phyloP scores from a whole-genome alignment of 2,888 invertebrate species.

The Salticus scenicus region DNA sequence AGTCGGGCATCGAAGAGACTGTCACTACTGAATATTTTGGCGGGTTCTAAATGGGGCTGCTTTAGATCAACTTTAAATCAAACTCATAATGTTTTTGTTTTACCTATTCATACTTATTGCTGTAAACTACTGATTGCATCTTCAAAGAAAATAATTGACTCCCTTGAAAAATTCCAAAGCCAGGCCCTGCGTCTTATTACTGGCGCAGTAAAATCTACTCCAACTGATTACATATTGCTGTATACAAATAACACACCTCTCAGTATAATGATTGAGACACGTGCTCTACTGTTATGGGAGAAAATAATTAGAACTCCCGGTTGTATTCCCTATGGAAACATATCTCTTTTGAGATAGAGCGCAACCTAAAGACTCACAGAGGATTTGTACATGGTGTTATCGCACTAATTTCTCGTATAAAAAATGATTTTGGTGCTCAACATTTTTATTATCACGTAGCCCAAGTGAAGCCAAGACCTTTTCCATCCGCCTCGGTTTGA shows the following conservation, averaged over 20 bases:
- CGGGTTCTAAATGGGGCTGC: constrained; percentile 3
- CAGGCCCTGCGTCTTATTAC: background rate
- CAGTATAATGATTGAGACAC: background rate
- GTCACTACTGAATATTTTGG: background rate
- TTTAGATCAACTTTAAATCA: constrained; percentile 2
- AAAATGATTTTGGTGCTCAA: background rate
- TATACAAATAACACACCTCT: background rate
- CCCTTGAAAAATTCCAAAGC: constrained; percentile 4
- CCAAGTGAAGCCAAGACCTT: background rate
- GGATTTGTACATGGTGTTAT: background rate
- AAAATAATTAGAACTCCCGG: background rate
- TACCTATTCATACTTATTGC: constrained; percentile 1
- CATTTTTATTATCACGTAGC: background rate
- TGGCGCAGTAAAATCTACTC: background rate
- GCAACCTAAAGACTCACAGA: background rate
- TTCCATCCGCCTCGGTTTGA: background rate
- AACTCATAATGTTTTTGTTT: background rate
- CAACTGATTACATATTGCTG: background rate
- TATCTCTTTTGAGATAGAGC: background rate
- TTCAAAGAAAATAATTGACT: background rate
- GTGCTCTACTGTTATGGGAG: background rate
- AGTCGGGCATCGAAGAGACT: background rate
- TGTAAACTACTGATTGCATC: constrained; percentile 11
- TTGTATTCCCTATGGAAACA: background rate
- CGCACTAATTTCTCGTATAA: too few relatives aligned